A percentile compares a stretch with the other conserved stretches of the same genome.
These are phyloP conservation scores for Zapus hudsonius DNA, from an alignment of 2,113 vertebrate species.

Conservation along the genomic window DNA sequence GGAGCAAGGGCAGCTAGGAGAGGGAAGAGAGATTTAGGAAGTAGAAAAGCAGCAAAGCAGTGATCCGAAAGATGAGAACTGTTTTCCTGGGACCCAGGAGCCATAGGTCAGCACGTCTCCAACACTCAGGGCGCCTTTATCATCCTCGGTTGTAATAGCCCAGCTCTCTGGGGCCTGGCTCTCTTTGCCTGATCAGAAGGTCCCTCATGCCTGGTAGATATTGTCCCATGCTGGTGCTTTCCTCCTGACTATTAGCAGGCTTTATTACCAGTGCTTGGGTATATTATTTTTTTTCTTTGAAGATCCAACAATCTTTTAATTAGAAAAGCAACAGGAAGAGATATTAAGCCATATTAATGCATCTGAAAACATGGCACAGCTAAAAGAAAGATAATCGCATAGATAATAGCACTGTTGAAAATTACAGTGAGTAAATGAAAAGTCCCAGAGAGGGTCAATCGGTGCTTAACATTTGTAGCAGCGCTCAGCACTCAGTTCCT, in stretches of 20 bases:
- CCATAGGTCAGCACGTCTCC: too few species aligned
- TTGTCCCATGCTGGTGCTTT: conserved; percentile 1
- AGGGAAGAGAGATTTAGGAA: not conserved
- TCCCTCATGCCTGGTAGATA: not conserved
- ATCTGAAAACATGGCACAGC: conserved; percentile 77
- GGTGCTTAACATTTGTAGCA: conserved; percentile 67
- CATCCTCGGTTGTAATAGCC: not conserved
- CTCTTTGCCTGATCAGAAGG: not conserved
- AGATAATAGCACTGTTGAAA: conserved; percentile 68
- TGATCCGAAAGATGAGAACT: not conserved
- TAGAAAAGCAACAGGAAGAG: conserved; percentile 76
- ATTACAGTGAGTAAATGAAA: conserved; percentile 65
- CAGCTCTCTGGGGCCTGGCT: not conserved
- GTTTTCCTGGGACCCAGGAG: not conserved
- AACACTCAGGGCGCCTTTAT: not conserved
- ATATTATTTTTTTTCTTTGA: conserved; percentile 70
- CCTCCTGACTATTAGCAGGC: conserved; percentile 59
- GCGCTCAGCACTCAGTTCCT: conserved; percentile 47
- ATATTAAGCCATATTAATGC: conserved; percentile 78
- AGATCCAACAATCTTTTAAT: conserved; percentile 80
- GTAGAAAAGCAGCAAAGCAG: not conserved
- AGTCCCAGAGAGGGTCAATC: conserved; percentile 74
- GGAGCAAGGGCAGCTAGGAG: too few species aligned
- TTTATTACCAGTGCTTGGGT: conserved; percentile 50
- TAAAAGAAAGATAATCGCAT: conserved; percentile 70